These are phyloP conservation scores for Brachypodius melanocephalos DNA, from an alignment of 2,113 vertebrate genomes.

Conservation along the genomic window DNA sequence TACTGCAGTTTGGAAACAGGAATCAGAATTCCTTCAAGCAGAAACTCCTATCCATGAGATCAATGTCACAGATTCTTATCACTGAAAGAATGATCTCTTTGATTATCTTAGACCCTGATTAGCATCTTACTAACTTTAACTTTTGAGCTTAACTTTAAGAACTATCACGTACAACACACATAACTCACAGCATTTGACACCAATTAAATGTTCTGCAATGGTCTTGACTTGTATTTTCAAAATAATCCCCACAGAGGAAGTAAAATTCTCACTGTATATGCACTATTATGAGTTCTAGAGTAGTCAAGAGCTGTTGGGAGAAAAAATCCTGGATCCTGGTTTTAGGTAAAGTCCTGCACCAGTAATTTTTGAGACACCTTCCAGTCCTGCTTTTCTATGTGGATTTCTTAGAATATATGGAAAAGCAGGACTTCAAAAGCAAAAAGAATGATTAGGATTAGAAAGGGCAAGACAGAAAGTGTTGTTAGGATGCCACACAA, in stretches of 20 bases:
- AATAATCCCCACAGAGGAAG: not conserved
- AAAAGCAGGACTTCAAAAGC: not conserved
- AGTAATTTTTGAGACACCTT: not conserved
- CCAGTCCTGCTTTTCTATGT: not conserved
- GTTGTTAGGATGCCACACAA: not conserved
- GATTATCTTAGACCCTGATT: not conserved
- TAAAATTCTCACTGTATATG: not conserved
- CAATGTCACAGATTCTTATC: not conserved
- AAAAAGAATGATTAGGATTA: not conserved
- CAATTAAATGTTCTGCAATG: not conserved
- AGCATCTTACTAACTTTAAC: not conserved
- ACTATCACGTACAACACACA: accelerated
- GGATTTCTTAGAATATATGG: not conserved
- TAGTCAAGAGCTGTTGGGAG: not conserved
- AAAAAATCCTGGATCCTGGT: not conserved
- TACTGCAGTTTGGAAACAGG: not conserved
- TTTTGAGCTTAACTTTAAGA: not conserved
- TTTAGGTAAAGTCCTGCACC: not conserved
- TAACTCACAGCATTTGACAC: not conserved
- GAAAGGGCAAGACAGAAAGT: not conserved
- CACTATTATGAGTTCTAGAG: not conserved
- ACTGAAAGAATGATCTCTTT: not conserved
- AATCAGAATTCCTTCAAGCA: not conserved
- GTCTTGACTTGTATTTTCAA: not conserved
- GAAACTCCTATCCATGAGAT: not conserved